phyloP scores from a whole-genome alignment of 2,797 vertebrate species.

The Pangasius macronema region DNA sequence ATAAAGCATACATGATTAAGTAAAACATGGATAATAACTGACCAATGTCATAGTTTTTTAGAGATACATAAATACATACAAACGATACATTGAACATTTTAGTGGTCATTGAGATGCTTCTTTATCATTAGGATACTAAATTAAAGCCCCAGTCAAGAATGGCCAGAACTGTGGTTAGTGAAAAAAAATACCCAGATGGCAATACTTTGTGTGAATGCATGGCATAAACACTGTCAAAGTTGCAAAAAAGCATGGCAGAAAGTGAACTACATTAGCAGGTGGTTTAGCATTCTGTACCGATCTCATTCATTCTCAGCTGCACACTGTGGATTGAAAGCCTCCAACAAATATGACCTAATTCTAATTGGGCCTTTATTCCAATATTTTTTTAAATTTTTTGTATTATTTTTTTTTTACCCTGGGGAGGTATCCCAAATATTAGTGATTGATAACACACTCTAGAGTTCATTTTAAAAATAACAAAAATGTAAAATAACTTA shows the following conservation, averaged over 20 bases:
- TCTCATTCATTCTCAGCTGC: background rate
- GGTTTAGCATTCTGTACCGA: background rate
- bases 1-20: constrained; percentile 7
- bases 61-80: constrained; percentile 31
- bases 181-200: background rate
- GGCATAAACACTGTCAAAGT: background rate
- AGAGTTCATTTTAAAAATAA: background rate
- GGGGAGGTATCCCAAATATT: background rate
- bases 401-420: background rate
- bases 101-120: constrained; percentile 37
- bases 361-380: background rate
- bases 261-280: background rate
- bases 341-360: background rate
- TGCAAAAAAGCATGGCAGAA: background rate
- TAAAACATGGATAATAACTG: constrained; percentile 13
- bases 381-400: too few relatives aligned
- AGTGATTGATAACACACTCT: background rate
- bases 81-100: constrained; percentile 28
- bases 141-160: background rate
- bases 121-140: constrained; percentile 3
- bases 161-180: background rate
- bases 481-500: background rate
- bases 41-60: constrained; percentile 7
- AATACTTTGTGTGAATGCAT: background rate
- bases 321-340: background rate